Evolutionary conservation across 2,797 vertebrate genomes (phyloP).

Genomic region (Spinibarbus caldwelli): DNA sequence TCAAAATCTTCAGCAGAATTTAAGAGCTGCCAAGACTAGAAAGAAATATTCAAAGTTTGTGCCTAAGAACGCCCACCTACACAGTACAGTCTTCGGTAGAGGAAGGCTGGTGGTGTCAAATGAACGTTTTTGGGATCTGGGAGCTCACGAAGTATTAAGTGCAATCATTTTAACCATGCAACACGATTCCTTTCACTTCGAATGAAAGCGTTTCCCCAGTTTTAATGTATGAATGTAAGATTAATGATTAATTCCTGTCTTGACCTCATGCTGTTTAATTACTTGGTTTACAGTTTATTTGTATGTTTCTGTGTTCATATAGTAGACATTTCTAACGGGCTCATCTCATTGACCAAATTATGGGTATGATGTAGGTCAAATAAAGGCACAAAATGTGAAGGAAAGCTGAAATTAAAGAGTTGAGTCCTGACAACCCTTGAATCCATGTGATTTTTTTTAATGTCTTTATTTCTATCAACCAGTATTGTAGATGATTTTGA

Average conservation of each 20-base stretch:
- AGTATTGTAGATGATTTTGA: slow-evolving; percentile 17
- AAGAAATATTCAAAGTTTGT: background rate
- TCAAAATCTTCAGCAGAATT: background rate
- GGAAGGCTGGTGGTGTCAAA: background rate
- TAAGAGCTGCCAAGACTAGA: background rate
- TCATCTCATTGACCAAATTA: slow-evolving; percentile 5
- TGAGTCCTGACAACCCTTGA: background rate
- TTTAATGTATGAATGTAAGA: slow-evolving; percentile 32
- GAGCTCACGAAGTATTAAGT: slow-evolving; percentile 16
- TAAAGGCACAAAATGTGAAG: slow-evolving; percentile 22
- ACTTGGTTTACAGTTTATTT: slow-evolving; percentile 15
- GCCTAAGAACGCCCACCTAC: background rate
- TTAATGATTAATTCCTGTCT: background rate
- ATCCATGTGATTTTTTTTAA: background rate
- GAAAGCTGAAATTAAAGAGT: background rate
- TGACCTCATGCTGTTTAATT: slow-evolving; percentile 13
- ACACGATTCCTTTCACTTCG: background rate
- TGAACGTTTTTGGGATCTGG: background rate
- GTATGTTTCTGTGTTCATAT: background rate
- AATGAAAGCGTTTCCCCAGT: background rate
- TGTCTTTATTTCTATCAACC: background rate
- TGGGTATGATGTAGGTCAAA: slow-evolving; percentile 5
- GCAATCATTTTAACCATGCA: slow-evolving; percentile 29
- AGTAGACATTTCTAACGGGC: background rate
- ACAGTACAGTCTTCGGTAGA: background rate